Base-by-base conservation (phyloP, 2,888 invertebrate genomes). In the Chesias legatella region DNA sequence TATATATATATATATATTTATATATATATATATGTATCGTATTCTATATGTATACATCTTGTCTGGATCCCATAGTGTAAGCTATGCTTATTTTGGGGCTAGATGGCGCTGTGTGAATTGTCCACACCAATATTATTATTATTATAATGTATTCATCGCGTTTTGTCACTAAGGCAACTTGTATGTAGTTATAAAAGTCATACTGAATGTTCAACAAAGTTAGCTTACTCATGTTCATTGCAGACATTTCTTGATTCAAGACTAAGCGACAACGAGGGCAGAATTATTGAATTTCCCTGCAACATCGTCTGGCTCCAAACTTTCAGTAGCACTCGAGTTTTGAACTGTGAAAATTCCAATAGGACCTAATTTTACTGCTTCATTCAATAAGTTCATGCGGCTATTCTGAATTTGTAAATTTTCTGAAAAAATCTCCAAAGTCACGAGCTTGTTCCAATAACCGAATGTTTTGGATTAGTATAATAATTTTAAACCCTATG, bases 331-430 rank as follows among this genome's bases (percentile, higher is more conserved):
- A 46, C 37, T 41, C 27, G 52, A 53, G 45, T 60, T 58, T 36
- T 67, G 60, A 21, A 69, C 56, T 32, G 73, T 47, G 40, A 71
- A 71, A 42, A 76, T 61, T n/a, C 73, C 70, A 36, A 76, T 48
- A 17, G 62, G 51, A 7, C 69, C 73, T 36, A 65, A 53, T 48
- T 67, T 63, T 3, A 43, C 30, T 8, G 48, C 63, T 28, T 67
- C 61, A 38, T 55, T 62, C 1, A 74, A 26, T 23, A 73, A 51
- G 26, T 59, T 58, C 6, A 32, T 39, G 35, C 67, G 67, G 28
- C 58, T 63, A 36, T 60, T 59, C 33, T 64, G 67, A 1, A 55
- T 57, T 42, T 60, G 43, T 1, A 67, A 44, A 26, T 63, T 56
- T 20, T 68, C 53, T 4, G 59, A 52, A 13, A 43, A 53, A 23